Percentiles rank a stretch among this genome's conserved stretches.
These are phyloP conservation scores for Microcebus tavaratra DNA, from an alignment of 2,113 vertebrate genomes.

Conservation along the genomic window DNA sequence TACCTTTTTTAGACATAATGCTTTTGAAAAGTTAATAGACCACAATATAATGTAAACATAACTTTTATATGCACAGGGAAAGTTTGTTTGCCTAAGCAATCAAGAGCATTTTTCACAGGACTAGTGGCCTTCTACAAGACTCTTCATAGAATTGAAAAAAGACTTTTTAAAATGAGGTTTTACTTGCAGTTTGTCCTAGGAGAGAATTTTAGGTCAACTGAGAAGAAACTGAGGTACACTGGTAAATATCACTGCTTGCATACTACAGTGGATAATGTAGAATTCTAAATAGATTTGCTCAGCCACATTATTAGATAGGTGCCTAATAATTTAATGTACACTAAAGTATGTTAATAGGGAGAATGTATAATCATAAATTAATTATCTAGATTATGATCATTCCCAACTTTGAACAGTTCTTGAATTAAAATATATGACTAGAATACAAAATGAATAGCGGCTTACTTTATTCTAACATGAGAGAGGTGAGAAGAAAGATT, in stretches of 20 bases:
- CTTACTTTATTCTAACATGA: conserved; percentile 25
- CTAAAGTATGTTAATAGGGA: conserved; percentile 3
- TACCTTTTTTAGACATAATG: not conserved
- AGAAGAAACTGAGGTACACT: not conserved
- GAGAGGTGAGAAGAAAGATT: conserved; percentile 16
- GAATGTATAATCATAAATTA: conserved; percentile 52
- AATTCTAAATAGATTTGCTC: conserved; percentile 19
- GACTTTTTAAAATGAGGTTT: not conserved
- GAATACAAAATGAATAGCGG: conserved; percentile 55
- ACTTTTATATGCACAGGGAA: not conserved
- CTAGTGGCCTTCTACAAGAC: not conserved
- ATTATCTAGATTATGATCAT: conserved; percentile 64
- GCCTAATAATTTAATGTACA: conserved; percentile 30
- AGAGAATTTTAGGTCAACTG: not conserved
- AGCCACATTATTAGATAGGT: not conserved
- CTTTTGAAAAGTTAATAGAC: not conserved
- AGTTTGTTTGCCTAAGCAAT: not conserved
- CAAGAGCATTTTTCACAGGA: not conserved
- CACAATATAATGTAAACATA: not conserved
- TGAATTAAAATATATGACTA: conserved; percentile 51
- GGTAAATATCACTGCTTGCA: not conserved
- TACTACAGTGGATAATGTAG: not conserved
- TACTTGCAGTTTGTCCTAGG: not conserved
- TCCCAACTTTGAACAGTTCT: conserved; percentile 48
- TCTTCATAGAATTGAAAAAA: not conserved